These are phyloP conservation scores for Shinisaurus crocodilurus DNA, from an alignment of 2,113 vertebrate species.

Conservation along the genomic window DNA sequence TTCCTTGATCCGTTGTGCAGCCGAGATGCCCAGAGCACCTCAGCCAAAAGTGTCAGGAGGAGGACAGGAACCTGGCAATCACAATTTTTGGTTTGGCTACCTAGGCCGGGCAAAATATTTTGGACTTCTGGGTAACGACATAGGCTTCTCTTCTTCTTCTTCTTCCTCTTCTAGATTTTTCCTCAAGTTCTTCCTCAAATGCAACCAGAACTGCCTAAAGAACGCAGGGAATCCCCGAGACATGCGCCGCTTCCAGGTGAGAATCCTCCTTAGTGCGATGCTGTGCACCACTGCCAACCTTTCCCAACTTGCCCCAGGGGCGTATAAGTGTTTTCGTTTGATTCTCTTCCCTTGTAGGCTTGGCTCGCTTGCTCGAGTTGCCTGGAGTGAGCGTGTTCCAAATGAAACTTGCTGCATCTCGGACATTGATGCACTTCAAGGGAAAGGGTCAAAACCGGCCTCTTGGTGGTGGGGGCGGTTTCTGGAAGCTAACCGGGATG, in stretches of 20 bases:
- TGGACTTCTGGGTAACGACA: not conserved
- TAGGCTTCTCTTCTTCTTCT: constrained; percentile 52
- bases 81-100: not conserved
- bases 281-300: not conserved
- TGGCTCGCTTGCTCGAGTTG: not conserved
- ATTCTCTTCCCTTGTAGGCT: not conserved
- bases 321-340: not conserved
- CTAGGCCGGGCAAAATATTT: too few species aligned
- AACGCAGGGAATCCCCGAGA: constrained; percentile 94
- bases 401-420: not conserved
- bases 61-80: not conserved
- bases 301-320: not conserved
- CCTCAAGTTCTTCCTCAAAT: constrained; percentile 68
- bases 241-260: constrained; percentile 95
- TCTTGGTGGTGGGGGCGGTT: not conserved
- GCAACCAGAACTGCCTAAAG: constrained; percentile 97
- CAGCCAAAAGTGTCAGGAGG: not conserved
- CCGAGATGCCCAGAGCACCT: not conserved
- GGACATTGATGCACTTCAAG: not conserved
- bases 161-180: constrained; percentile 94
- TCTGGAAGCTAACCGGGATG: not conserved
- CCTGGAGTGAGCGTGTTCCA: too few species aligned
- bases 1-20: not conserved
- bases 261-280: not conserved
- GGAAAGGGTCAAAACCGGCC: not conserved